A percentile compares a stretch with the other conserved stretches of the same genome.
phyloP scores from a whole-genome alignment of 2,797 vertebrate species.

The Trachops cirrhosus region DNA sequence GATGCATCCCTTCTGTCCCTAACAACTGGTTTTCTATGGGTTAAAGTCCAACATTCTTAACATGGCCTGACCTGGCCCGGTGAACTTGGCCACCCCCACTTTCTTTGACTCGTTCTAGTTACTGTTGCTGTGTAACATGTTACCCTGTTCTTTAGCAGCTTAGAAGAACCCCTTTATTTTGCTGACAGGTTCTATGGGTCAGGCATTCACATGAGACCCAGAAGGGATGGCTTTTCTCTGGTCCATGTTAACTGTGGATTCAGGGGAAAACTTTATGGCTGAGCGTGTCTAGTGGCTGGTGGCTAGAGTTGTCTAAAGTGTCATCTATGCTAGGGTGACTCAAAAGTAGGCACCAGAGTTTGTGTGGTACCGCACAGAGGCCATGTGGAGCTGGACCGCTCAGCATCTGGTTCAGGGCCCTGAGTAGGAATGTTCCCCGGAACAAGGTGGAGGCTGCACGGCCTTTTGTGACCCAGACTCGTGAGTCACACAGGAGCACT shows the following conservation, averaged over 20 bases:
- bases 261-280: background rate
- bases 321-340: background rate
- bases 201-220: background rate
- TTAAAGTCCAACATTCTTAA: background rate
- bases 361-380: too few relatives aligned
- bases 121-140: background rate
- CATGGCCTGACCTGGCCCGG: background rate
- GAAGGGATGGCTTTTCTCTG: background rate
- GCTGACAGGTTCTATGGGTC: background rate
- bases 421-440: background rate
- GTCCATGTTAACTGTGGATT: background rate
- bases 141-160: background rate
- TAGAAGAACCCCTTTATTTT: background rate
- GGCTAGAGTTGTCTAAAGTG: background rate
- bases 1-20: background rate
- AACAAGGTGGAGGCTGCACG: background rate
- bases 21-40: background rate
- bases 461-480: background rate
- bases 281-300: background rate
- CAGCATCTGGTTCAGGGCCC: background rate
- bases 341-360: background rate
- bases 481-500: too few relatives aligned
- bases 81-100: background rate
- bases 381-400: background rate
- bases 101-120: background rate